Base-by-base conservation (phyloP, 2,113 vertebrate genomes). In the Formicarius rufipectus region DNA sequence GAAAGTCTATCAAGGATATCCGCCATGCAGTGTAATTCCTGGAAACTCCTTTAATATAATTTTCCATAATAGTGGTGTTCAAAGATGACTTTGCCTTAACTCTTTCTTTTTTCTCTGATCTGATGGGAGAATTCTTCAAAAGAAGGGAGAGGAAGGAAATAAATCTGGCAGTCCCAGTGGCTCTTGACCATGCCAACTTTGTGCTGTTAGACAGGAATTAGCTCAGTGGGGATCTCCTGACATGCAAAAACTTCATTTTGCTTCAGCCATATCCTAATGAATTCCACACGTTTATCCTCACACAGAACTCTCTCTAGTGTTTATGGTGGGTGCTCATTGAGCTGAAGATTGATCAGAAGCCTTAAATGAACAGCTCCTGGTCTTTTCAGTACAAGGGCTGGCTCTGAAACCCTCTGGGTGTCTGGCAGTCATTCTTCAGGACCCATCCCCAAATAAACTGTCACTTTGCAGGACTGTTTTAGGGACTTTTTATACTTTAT, bases 331-430 rank as follows among this genome's bases (percentile, higher is more conserved):
- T 73, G 28, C 37, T 94, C 15, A 35, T 60, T 75, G 39, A 53
- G 14, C 42, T 56, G 52, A 49, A 40, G 39, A 72, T 19, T 21
- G 28, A 64, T 63, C 40, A 37, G 62, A 68, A 84, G 71, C 33
- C 49, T 79, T 56, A 49, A 84, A 73, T 40, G 19, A 35, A 14
- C 27, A n/a, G 21, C 40, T 94, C 44, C 14, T 49, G 42, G n/a
- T 14, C 62, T 60, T 91, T 53, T 63, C 45, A 53, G 40, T 23
- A 14, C 0, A 0, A 84, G 14, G 12, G 11, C 18, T 4, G 9
- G n/a, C 33, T 76, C 67, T 77, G 76, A 88, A 82, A 77, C 7
- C 6, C 9, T 13, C n/a, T 72, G 1, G 1, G 20, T 58, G 40
- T 63, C 35, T 67, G 56, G 23, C n/a, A 53, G 31, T 31, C 28